Evolutionary conservation across 2,113 vertebrate species (phyloP).

Genomic region (Lepisosteus osseus): DNA sequence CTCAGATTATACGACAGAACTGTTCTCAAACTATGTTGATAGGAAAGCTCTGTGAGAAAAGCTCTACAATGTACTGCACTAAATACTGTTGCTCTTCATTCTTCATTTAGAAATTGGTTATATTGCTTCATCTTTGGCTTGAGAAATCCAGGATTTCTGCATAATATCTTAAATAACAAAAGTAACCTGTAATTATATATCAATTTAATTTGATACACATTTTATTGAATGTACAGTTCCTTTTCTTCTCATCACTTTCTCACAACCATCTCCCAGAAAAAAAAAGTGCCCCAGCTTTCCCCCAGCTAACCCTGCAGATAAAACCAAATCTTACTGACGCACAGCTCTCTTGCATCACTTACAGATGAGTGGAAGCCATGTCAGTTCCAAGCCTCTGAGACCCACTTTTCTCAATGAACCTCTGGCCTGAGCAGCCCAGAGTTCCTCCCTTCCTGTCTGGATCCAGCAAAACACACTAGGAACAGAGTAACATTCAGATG

Average conservation of each 20-base stretch:
- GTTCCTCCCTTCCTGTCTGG: too few relatives aligned
- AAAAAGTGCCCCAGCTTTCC: not conserved
- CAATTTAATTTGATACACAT: conserved; percentile 9
- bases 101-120: conserved; percentile 16
- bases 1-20: conserved; percentile 50
- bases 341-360: too few relatives aligned
- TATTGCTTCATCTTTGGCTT: conserved; percentile 21
- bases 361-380: too few relatives aligned
- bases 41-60: conserved; percentile 40
- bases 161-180: too few relatives aligned
- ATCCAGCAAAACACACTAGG: too few relatives aligned
- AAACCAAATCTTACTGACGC: too few relatives aligned
- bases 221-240: not conserved
- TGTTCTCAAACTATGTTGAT: conserved; percentile 40
- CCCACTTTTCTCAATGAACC: too few relatives aligned
- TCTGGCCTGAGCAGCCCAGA: too few relatives aligned
- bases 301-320: too few relatives aligned
- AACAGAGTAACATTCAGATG: too few relatives aligned
- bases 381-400: too few relatives aligned
- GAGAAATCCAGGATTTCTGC: not conserved
- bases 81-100: conserved; percentile 5
- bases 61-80: conserved; percentile 10
- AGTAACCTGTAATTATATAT: conserved; percentile 3
- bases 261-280: not conserved
- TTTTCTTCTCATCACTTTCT: not conserved